phyloP scores from a whole-genome alignment of 2,888 invertebrate species.

The Himalopsyche anomala region DNA sequence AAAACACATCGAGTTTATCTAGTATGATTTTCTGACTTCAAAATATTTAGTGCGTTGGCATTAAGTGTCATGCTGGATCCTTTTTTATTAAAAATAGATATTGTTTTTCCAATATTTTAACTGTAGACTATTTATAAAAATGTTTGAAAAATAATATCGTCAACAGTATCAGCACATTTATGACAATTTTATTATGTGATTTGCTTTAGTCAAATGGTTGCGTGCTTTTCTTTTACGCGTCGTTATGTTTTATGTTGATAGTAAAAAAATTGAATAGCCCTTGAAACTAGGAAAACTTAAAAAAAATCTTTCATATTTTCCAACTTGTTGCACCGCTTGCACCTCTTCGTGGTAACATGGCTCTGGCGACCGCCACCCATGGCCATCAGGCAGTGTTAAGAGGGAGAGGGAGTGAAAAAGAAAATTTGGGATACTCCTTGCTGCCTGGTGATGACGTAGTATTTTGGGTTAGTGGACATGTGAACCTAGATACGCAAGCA shows the following conservation, averaged over 20 bases:
- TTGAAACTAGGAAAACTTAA: slow-evolving; percentile 12
- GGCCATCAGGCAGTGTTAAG: slow-evolving; percentile 52
- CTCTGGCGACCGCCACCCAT: slow-evolving; percentile 57
- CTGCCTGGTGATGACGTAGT: slow-evolving; percentile 61
- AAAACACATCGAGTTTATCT: no score
- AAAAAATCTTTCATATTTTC: background rate
- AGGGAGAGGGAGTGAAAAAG: slow-evolving; percentile 66
- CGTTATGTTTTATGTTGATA: background rate
- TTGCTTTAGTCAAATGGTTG: no score
- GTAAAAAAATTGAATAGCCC: background rate
- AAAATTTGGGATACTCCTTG: slow-evolving; percentile 65
- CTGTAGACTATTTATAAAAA: no score
- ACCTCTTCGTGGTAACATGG: slow-evolving; percentile 21
- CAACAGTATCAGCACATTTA: no score
- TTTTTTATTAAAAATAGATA: no score
- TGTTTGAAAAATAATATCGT: no score
- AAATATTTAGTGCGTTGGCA: no score
- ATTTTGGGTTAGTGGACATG: slow-evolving; percentile 79
- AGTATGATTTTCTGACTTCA: no score
- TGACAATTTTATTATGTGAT: no score
- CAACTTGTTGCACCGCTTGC: slow-evolving; percentile 58
- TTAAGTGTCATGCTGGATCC: no score
- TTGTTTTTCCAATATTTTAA: no score
- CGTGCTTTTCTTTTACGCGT: background rate
- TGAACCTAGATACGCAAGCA: slow-evolving; percentile 78